Base-by-base conservation (phyloP, 1,140 invertebrate genomes). In the Hyles euphorbiae region DNA sequence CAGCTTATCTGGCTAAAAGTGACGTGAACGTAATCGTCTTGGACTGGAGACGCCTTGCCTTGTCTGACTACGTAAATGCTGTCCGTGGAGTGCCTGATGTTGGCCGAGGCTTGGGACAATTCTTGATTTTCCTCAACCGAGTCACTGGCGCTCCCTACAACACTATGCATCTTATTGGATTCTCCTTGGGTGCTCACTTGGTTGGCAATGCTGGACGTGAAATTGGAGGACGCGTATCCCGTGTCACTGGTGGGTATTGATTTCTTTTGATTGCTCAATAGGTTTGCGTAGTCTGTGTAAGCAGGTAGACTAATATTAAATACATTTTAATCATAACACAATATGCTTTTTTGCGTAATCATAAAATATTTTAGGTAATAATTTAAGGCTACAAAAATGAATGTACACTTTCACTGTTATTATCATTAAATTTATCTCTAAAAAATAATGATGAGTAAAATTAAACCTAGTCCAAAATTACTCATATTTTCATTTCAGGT, bases 181-280 rank as follows among this genome's bases (percentile, higher is more conserved):
- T 98, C 81, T 94, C 94, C 64, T 81, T 95, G 52, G 97, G 97
- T 0, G 95, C 95, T 3, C 97, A 98, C 73, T 92, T 97, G 1
- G 95, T 96, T 1, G 97, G 96, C 2, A 96, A 97, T 72, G 93
- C 95, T 61, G 77, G 79, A 32, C 65, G 76, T 7, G 67, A 67
- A 45, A 33, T 67, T 5, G 55, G 62, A 34, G 74, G 71, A 5
- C 61, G 58, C 68, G 65, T 70, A 12, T 72, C 68, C 10, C 70
- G 74, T 43, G 49, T 76, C 7, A 76, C 74, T 49, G 74, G 74
- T 76, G 61, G 0, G 8, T 32, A 49, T 49, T 11, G 1, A 22
- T 22, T 22, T 22, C 22, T 22, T 22, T 5, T 40, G 2, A 40
- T 40, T 40, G 1, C 36, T 1, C 8, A 40, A 1, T 5, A 40